Base-by-base conservation (phyloP, 2,113 vertebrate genomes). In the Anoura caudifer region DNA sequence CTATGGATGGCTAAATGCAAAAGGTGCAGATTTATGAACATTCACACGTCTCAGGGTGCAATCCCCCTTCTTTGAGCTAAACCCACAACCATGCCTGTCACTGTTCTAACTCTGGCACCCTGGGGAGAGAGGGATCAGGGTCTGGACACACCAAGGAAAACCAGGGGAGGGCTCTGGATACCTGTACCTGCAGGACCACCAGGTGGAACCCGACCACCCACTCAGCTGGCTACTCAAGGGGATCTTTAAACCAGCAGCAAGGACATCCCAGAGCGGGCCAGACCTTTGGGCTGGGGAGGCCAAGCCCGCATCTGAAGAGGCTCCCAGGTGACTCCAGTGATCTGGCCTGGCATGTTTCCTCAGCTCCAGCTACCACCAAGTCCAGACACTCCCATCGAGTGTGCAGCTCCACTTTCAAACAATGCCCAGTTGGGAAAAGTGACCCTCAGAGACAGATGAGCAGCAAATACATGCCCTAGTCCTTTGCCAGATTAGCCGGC, bases 81-180 rank as follows among this genome's bases (percentile, higher is more conserved):
- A 43, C 31, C 50, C 41, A 26, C 38, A n/a, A 13, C 26, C 43
- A n/a, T 22, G 43, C 50, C 67, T 33, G 26, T 84, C 67, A 63
- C 50, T 10, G 12, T 45, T 24, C 81, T 83, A 65, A 63, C 19
- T 63, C 47, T 14, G 19, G 50, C 5, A 28, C 50, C 20, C 15
- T 4, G n/a, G 36, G 56, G 52, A 10, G 56, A 38, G 17, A 17
- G 26, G 59, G 33, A 4, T 20, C 28, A 36, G 82, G 15, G 14
- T 2, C 20, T 1, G 19, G 47, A 7, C 20, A 69, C 7, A 33
- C 28, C 26, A 45, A 24, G 26, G 26, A 22, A 33, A 38, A 16
- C 22, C 47, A 9, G 26, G 31, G 41, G 17, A 31, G n/a, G 36
- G 33, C 80, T 77, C 31, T 2, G 0, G 36, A 6, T 0, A 5